Base-by-base conservation (phyloP, 1,140 invertebrate genomes). In the Aradophagus sp. region DNA sequence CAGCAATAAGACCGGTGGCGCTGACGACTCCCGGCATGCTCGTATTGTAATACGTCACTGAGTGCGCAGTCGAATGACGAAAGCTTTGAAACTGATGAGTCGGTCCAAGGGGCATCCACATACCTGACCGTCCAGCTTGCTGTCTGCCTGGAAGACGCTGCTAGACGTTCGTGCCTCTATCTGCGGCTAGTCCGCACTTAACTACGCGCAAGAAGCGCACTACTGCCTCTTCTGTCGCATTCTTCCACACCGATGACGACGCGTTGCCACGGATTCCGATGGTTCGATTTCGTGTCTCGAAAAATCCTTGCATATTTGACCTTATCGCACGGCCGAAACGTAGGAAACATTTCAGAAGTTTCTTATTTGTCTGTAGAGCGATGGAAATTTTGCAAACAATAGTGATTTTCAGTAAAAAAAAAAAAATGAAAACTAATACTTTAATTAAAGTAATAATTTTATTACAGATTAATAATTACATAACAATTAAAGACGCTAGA, bases 1-100 rank as follows among this genome's bases (percentile, higher is more conserved):
- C 84, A 19, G 82, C 81, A 26, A 86, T 77, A 14, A 86, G 81
- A 1, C 84, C 84, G 1, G 84, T 86, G 32, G 75, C 74, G 56
- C 83, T 86, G 1, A 78, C 74, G 10, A 77, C 35, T 48, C 79
- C 74, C 3, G 82, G 53, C 83, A 85, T 85, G 45, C 19, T 69
- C 36, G 44, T 42, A 19, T 67, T 42, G 48, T 53, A 32, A 70
- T 69, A 62, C 56, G 62, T 38, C 50, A 61, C 55, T 56, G 65
- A 68, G 55, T 59, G 39, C 36, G 14, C 55, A 41, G 34, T 41
- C 47, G 15, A 65, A 70, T 56, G 61, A 61, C 44, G 61, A 62
- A 56, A 59, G 48, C 53, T 16, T 14, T 56, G 44, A 34, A 61
- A 59, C 47, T 61, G 50, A 58, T 63, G 59, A 47, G 35, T 4